Base-by-base conservation (phyloP, 2,888 invertebrate species). In the Parascotia fuliginaria region DNA sequence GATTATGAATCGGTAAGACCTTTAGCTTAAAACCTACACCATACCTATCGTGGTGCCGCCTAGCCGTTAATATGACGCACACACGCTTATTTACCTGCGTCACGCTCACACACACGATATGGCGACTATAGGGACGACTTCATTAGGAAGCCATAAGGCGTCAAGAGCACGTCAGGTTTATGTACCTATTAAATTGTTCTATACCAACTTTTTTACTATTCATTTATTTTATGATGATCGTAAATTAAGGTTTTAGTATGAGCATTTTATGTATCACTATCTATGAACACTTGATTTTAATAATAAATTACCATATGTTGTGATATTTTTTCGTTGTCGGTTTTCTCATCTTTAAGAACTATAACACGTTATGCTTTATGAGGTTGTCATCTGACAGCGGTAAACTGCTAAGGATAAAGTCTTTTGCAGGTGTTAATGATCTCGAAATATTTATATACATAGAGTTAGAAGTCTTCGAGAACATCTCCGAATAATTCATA, bases 71-170 rank as follows among this genome's bases (percentile, higher is more conserved):
- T 50, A 64, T 46, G 40, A 48, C 40, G 44, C 42, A 44, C 56
- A 38, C 51, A 63, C 38, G 40, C 28, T 39, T 33, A 27, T 38
- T 42, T 44, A 33, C 52, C 57, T 56, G 52, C 54, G 60, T 61
- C 50, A 58, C 38, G 45, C 49, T 63, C 65, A 41, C 68, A 66
- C 59, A 70, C 62, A 48, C n/a, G 9, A 24, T 48, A 36, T 34
- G 55, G 24, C 24, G 24, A 5, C 19, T 19, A 19, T 42, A 37
- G 70, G 79, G 80, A 81, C 86, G 87, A 87, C 83, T 88, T 89
- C 84, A 84, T 88, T 89, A 88, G 79, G 85, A 87, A 87, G 83
- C 84, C 84, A 80, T 87, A 87, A 83, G 84, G 77, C 65, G 70
- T 70, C 73, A 77, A 75, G 75, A 77, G 76, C 73, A 58, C 66